Evolutionary conservation across 2,888 invertebrate genomes (phyloP).

Genomic region (Leistus spinibarbis): DNA sequence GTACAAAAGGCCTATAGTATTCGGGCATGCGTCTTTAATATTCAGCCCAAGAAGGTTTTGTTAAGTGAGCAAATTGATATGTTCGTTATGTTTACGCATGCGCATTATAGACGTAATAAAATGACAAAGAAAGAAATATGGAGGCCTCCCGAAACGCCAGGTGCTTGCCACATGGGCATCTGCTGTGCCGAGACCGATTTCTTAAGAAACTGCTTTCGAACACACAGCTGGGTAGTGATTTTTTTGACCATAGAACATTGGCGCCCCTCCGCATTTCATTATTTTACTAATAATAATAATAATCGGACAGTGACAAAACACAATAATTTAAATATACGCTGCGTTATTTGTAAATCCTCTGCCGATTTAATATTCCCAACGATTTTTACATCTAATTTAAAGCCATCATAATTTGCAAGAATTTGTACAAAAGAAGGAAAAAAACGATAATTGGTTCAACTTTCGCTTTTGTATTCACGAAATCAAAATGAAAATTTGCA

Average conservation of each 20-base stretch:
- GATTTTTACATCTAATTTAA: background rate
- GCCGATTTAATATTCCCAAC: background rate
- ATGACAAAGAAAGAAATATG: background rate
- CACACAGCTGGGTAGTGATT: no score
- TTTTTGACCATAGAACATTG: no score
- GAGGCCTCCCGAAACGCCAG: constrained; percentile 1
- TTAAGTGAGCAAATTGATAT: no score
- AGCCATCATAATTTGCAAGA: no score
- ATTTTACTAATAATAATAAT: no score
- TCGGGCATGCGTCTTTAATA: no score
- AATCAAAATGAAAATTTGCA: constrained; percentile 27
- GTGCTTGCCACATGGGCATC: constrained; percentile 1
- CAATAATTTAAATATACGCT: background rate
- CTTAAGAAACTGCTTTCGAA: background rate
- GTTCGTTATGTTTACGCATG: background rate
- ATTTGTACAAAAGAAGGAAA: no score
- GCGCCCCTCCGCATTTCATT: no score
- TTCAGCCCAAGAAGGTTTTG: no score
- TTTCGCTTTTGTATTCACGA: constrained; percentile 19
- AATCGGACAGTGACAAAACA: no score
- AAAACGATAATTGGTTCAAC: background rate
- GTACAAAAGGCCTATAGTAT: no score
- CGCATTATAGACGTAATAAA: background rate
- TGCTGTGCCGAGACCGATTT: background rate
- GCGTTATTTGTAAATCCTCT: background rate